Conservation (phyloP, 1,140 invertebrate genomes). For the Conus betulinus region DNA sequence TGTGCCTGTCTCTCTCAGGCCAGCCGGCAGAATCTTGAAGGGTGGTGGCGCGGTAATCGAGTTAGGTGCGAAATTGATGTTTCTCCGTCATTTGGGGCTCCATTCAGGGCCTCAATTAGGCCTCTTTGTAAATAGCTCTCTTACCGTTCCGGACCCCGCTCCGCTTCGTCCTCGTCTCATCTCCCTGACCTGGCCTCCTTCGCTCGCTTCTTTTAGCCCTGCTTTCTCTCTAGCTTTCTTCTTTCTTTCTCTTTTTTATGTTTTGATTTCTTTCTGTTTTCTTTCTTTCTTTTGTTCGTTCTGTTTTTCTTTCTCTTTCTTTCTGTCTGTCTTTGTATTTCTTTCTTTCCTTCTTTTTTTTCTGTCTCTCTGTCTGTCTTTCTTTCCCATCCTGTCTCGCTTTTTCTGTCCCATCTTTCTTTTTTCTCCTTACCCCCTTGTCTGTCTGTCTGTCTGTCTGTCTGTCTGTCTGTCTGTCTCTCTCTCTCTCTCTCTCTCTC, state of each 20-base stretch:
- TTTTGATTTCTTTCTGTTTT: too few species aligned
- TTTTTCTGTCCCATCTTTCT: background rate
- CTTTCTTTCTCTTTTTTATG: too few species aligned
- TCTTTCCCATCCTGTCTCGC: slow-evolving; percentile 1
- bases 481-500: slow-evolving; percentile 11
- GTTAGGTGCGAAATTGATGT: slow-evolving; percentile 53
- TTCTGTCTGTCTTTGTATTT: background rate
- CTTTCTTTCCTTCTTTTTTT: background rate
- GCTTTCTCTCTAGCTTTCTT: too few species aligned
- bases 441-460: slow-evolving; percentile 32
- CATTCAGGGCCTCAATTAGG: slow-evolving; percentile 45
- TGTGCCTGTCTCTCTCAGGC: too few species aligned
- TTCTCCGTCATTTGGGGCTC: slow-evolving; percentile 42
- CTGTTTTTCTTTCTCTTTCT: too few species aligned
- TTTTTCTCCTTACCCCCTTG: slow-evolving; percentile 2
- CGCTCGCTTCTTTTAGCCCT: too few species aligned
- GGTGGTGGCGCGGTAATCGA: slow-evolving; percentile 43
- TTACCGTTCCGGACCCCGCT: slow-evolving; percentile 21
- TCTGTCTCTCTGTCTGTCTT: background rate
- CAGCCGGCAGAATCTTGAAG: background rate
- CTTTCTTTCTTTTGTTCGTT: too few species aligned
- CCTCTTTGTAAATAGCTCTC: slow-evolving; percentile 40
- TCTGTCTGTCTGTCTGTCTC: background rate
- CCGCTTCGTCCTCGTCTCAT: background rate
- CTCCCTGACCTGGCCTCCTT: background rate